Conservation (phyloP, 1,140 invertebrate species). For the Cyclina sinensis region DNA sequence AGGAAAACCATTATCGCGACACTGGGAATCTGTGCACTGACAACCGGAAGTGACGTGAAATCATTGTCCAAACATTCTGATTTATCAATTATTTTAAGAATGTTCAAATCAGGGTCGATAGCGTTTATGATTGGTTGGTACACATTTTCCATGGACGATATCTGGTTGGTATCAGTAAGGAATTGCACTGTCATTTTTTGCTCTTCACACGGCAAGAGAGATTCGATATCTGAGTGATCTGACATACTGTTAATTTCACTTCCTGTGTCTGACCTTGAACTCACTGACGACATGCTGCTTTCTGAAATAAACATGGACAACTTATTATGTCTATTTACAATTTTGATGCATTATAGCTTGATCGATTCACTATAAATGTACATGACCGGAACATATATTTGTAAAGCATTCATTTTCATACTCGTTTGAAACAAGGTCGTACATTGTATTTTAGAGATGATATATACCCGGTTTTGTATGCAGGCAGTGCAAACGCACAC, state of each 20-base stretch:
- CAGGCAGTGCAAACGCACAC: too few species aligned
- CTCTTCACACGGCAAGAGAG: slow-evolving; percentile 71
- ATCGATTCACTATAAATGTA: too few species aligned
- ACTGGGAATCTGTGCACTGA: slow-evolving; percentile 71
- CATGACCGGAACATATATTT: too few species aligned
- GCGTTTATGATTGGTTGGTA: slow-evolving; percentile 79
- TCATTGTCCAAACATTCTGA: background rate
- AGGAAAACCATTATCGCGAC: slow-evolving; percentile 80
- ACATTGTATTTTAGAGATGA: too few species aligned
- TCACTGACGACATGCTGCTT: slow-evolving; percentile 71
- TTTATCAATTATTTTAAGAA: slow-evolving; percentile 77
- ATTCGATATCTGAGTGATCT: slow-evolving; percentile 73
- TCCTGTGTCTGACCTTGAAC: slow-evolving; percentile 71
- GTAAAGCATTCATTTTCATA: too few species aligned
- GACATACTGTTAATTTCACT: slow-evolving; percentile 74
- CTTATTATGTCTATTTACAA: too few species aligned
- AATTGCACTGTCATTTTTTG: slow-evolving; percentile 72
- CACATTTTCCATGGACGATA: slow-evolving; percentile 74
- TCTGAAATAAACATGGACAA: slow-evolving; percentile 63
- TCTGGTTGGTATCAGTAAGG: slow-evolving; percentile 73
- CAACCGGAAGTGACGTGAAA: background rate
- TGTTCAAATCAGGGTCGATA: slow-evolving; percentile 78
- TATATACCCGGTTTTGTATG: too few species aligned
- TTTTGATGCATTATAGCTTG: too few species aligned
- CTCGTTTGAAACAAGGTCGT: too few species aligned